A percentile compares a stretch with the other conserved stretches of the same genome.
Evolutionary conservation across 2,888 invertebrate genomes (phyloP).

Genomic region (Polietes domitor): DNA sequence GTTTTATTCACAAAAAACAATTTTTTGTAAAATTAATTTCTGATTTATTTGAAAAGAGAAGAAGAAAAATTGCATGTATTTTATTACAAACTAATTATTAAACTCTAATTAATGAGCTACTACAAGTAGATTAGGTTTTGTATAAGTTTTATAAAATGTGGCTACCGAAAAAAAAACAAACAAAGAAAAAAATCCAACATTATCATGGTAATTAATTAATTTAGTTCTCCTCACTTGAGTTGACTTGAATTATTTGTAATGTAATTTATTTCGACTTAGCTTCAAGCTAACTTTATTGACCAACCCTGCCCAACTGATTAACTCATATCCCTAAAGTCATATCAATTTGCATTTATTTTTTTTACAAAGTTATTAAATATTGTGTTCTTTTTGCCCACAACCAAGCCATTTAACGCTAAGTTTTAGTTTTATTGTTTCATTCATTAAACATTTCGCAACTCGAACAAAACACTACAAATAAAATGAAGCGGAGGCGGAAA

Average conservation of each 20-base stretch:
- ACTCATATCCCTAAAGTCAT: constrained; percentile 48
- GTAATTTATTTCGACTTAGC: not conserved
- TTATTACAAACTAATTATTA: constrained; percentile 6
- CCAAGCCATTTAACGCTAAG: constrained; percentile 35
- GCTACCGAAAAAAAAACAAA: not conserved
- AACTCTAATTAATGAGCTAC: constrained; percentile 25
- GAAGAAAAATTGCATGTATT: not conserved
- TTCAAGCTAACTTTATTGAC: not conserved
- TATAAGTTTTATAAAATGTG: constrained; percentile 8
- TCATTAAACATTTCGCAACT: not conserved
- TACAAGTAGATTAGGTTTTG: constrained; percentile 53
- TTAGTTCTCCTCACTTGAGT: not conserved
- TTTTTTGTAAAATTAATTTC: too few species aligned
- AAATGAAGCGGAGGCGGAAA: not conserved
- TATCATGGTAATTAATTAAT: too few species aligned
- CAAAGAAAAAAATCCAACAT: not conserved
- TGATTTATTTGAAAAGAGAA: too few species aligned
- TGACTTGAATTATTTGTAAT: not conserved
- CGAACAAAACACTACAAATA: not conserved
- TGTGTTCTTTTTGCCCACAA: not conserved
- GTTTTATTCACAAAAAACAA: too few species aligned
- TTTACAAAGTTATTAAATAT: not conserved
- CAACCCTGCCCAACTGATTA: not conserved
- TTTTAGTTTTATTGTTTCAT: constrained; percentile 37
- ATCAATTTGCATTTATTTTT: constrained; percentile 66